Percentiles rank a stretch among this genome's conserved stretches.
phyloP scores from a whole-genome alignment of 2,113 vertebrate species.

The Gopherus evgoodei region DNA sequence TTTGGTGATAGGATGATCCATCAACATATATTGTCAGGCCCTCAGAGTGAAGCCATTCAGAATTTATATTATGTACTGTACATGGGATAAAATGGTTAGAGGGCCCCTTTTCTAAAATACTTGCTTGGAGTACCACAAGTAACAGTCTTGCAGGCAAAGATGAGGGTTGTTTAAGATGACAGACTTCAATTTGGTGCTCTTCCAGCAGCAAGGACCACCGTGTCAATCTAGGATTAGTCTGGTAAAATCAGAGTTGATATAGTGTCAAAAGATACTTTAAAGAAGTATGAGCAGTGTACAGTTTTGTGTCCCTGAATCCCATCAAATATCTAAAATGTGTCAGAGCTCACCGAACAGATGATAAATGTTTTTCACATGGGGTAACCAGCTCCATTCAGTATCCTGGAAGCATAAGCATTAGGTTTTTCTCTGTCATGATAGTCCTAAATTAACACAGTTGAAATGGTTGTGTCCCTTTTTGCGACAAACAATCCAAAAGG shows the following conservation, averaged over 20 bases:
- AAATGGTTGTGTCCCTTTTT: background rate
- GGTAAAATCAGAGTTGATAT: background rate
- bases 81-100: background rate
- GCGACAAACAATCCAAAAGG: background rate
- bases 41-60: background rate
- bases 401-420: background rate
- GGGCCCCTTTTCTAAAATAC: background rate
- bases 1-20: background rate
- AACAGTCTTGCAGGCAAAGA: background rate
- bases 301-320: background rate
- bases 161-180: background rate
- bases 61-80: background rate
- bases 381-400: background rate
- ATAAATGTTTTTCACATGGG: background rate
- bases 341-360: background rate
- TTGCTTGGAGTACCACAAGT: background rate
- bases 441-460: background rate
- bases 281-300: background rate
- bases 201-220: background rate
- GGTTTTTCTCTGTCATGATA: background rate
- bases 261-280: background rate
- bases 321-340: background rate
- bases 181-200: background rate
- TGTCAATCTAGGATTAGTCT: background rate
- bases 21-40: background rate